A percentile compares a stretch with the other conserved stretches of the same genome.
phyloP scores from a whole-genome alignment of 2,888 invertebrate species.

The Melanostoma scalare region DNA sequence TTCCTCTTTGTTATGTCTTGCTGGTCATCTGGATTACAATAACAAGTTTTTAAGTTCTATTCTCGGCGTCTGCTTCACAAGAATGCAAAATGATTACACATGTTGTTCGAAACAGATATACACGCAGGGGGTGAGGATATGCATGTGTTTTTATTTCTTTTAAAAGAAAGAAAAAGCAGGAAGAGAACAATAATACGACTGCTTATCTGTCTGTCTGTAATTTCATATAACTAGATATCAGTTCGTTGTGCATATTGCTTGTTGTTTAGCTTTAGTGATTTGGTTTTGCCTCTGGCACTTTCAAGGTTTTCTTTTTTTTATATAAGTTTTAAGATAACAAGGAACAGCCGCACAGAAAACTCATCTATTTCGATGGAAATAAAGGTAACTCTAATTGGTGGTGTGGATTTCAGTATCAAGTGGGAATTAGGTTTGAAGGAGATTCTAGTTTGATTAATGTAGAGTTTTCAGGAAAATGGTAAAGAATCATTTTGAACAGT shows the following conservation, averaged over 20 bases:
- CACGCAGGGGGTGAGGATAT: background rate
- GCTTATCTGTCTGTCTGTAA: conserved; percentile 35
- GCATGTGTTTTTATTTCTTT: background rate
- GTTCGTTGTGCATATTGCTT: conserved; percentile 20
- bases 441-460: too few relatives aligned
- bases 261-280: conserved; percentile 9
- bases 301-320: conserved; percentile 22
- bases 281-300: conserved; percentile 18
- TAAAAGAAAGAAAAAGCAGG: conserved; percentile 27
- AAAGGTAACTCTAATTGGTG: too few relatives aligned
- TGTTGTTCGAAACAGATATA: background rate
- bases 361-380: too few relatives aligned
- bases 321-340: conserved; percentile 1
- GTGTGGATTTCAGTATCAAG: too few relatives aligned
- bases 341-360: too few relatives aligned
- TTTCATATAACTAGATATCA: conserved; percentile 17
- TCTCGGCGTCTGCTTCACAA: conserved; percentile 16
- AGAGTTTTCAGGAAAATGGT: too few relatives aligned
- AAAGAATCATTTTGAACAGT: too few relatives aligned
- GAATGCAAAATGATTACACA: conserved; percentile 28
- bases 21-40: conserved; percentile 44
- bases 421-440: too few relatives aligned
- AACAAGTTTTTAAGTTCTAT: conserved; percentile 33
- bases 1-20: conserved; percentile 5
- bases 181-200: conserved; percentile 44